These are phyloP conservation scores for Amiota mariae DNA, from an alignment of 2,888 invertebrate genomes.

Conservation along the genomic window DNA sequence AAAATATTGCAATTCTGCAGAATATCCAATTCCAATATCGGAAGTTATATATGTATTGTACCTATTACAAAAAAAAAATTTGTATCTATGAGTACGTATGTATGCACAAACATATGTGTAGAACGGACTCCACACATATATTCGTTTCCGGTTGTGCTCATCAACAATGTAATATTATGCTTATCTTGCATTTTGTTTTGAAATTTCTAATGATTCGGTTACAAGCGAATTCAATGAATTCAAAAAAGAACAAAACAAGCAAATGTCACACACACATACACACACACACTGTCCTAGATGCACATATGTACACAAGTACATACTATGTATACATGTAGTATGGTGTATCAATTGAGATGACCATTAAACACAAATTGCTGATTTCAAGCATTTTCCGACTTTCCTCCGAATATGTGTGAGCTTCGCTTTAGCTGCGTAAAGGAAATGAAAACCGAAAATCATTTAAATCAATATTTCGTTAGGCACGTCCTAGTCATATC, in stretches of 20 bases:
- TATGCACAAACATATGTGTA: no score
- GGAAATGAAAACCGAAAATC: constrained; percentile 68
- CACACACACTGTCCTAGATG: not conserved
- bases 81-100: not conserved
- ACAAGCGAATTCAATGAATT: constrained; percentile 23
- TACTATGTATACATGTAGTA: not conserved
- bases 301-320: not conserved
- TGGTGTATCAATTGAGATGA: constrained; percentile 33
- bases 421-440: constrained; percentile 36
- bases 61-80: no score
- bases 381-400: constrained; percentile 59
- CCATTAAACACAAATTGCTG: constrained; percentile 66
- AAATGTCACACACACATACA: not conserved
- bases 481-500: constrained; percentile 57
- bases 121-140: constrained; percentile 18
- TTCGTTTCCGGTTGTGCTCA: constrained; percentile 48
- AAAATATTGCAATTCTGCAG: constrained; percentile 12
- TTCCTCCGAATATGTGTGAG: not conserved
- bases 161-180: constrained; percentile 64
- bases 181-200: constrained; percentile 60
- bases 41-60: no score
- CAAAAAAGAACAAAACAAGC: constrained; percentile 42
- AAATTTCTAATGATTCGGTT: constrained; percentile 54
- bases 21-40: not conserved
- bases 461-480: constrained; percentile 69